A percentile compares a stretch with the other conserved stretches of the same genome.
Conservation (phyloP, 2,797 vertebrate species). For the Cygnus olor region DNA sequence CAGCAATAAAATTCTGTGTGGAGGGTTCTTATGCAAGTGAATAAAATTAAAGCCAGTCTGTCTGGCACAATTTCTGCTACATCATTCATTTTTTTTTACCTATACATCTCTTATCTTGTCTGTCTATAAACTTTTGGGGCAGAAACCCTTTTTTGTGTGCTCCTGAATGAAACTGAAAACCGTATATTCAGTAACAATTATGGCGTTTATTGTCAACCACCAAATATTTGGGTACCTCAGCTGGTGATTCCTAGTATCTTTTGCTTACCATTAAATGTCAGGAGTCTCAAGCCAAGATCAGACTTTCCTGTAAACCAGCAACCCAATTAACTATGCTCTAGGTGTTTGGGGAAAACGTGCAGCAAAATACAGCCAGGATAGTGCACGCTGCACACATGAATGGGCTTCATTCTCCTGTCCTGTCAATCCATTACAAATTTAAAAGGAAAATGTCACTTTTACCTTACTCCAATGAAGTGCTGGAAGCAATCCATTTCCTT, state of each 20-base stretch:
- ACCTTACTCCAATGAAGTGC: not conserved
- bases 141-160: not conserved
- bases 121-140: not conserved
- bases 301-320: not conserved
- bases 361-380: not conserved
- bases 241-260: not conserved
- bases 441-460: not conserved
- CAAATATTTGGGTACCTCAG: not conserved
- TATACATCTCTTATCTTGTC: not conserved
- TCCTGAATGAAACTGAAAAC: not conserved
- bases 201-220: not conserved
- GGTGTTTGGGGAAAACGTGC: not conserved
- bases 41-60: not conserved
- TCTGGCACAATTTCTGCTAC: not conserved
- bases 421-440: not conserved
- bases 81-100: not conserved
- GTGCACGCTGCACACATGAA: rapidly evolving
- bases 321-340: not conserved
- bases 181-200: not conserved
- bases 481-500: not conserved
- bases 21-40: not conserved
- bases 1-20: not conserved
- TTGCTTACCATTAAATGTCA: not conserved
- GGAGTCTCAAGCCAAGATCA: not conserved
- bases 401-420: not conserved